phyloP scores from a whole-genome alignment of 2,797 vertebrate genomes.

The Borostomias antarcticus region DNA sequence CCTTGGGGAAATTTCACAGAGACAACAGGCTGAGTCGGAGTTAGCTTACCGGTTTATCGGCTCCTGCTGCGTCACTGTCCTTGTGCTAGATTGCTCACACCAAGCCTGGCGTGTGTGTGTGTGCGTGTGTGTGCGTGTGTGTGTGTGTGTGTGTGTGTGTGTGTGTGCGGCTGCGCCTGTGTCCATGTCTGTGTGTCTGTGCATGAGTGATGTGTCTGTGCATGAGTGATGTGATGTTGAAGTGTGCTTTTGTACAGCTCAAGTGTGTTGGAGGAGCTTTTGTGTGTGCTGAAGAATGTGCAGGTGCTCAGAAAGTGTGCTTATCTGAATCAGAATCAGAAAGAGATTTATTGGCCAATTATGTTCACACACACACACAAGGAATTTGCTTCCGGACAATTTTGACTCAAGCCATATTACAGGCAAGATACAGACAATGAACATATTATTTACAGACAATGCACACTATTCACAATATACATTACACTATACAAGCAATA shows the following conservation, averaged over 20 bases:
- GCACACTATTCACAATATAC: no score
- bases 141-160: not conserved
- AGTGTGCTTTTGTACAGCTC: not conserved
- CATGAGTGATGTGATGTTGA: not conserved
- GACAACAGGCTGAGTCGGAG: conserved; percentile 49
- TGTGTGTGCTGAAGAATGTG: not conserved
- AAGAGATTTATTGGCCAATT: no score
- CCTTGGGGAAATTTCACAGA: conserved; percentile 45
- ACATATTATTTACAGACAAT: no score
- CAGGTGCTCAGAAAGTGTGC: no score
- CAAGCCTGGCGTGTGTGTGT: conserved; percentile 32
- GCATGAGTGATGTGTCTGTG: not conserved
- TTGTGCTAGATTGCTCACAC: conserved; percentile 17
- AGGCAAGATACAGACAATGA: no score
- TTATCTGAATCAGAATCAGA: no score
- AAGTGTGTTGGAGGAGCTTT: not conserved
- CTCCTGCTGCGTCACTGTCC: conserved; percentile 35
- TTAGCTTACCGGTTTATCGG: conserved; percentile 54
- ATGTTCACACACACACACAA: no score
- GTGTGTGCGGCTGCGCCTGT: conserved; percentile 1
- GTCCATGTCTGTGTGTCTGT: conserved; percentile 29
- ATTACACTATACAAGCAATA: no score
- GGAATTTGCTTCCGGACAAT: no score
- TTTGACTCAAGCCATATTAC: no score
- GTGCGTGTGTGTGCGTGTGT: conserved; percentile 29